phyloP scores from a whole-genome alignment of 2,113 vertebrate genomes.

The Zosterops lateralis region DNA sequence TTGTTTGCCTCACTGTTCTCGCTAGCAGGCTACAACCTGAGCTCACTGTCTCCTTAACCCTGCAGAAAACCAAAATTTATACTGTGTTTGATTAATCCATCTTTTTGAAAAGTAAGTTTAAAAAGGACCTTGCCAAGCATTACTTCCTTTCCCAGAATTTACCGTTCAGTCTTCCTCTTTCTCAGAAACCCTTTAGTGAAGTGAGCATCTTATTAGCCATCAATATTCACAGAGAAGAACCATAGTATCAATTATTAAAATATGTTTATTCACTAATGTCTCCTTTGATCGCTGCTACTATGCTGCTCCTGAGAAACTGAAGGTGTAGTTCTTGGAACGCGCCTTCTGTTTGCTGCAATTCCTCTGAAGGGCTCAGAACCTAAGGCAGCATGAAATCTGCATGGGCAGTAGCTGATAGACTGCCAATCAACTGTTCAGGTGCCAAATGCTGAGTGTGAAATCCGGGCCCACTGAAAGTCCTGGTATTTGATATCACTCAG shows the following conservation, averaged over 20 bases:
- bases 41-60: not conserved
- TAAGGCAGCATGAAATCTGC: not conserved
- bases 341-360: not conserved
- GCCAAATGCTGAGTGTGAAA: conserved; percentile 1
- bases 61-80: not conserved
- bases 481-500: not conserved
- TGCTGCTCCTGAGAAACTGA: not conserved
- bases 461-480: not conserved
- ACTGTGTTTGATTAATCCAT: not conserved
- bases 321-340: not conserved
- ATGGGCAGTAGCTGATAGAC: not conserved
- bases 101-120: not conserved
- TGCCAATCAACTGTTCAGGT: not conserved
- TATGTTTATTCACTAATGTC: not conserved
- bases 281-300: not conserved
- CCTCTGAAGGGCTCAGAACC: not conserved
- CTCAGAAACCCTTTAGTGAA: not conserved
- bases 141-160: conserved; percentile 21
- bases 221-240: not conserved
- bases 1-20: not conserved
- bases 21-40: not conserved
- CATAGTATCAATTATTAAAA: conserved; percentile 1
- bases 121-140: not conserved
- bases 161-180: not conserved
- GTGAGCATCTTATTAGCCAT: not conserved